Evolutionary conservation across 2,113 vertebrate genomes (phyloP).

Genomic region (Electrona antarctica): DNA sequence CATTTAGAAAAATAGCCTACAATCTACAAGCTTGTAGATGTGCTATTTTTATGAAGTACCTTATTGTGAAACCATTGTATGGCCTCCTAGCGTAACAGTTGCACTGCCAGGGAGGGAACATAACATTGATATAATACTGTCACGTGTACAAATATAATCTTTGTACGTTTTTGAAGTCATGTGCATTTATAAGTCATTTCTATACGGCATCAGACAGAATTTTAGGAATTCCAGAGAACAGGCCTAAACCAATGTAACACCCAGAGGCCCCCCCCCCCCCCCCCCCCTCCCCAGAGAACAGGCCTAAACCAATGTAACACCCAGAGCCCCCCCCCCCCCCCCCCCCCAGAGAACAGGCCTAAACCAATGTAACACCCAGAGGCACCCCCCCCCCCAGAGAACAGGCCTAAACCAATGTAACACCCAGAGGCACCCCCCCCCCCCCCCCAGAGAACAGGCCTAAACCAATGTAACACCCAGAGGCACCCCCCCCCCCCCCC

Average conservation of each 20-base stretch:
- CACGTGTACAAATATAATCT: constrained; percentile 49
- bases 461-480: constrained; percentile 38
- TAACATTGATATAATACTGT: constrained; percentile 12
- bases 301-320: constrained; percentile 46
- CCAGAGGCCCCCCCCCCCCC: constrained; percentile 42
- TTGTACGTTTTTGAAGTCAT: constrained; percentile 57
- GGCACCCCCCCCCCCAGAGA: constrained; percentile 31
- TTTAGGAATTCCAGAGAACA: constrained; percentile 71
- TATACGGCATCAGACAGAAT: constrained; percentile 66
- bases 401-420: constrained; percentile 43
- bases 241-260: constrained; percentile 50
- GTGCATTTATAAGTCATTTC: constrained; percentile 70
- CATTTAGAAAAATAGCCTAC: too few relatives aligned
- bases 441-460: too few relatives aligned
- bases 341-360: constrained; percentile 41
- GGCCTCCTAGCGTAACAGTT: background rate
- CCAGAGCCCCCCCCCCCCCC: constrained; percentile 33
- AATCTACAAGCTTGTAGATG: too few relatives aligned
- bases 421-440: constrained; percentile 48
- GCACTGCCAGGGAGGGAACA: background rate
- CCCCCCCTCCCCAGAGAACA: background rate
- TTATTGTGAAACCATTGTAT: background rate
- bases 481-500: constrained; percentile 32
- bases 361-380: constrained; percentile 44
- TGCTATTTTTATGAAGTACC: background rate